A percentile compares a stretch with the other conserved stretches of the same genome.
Conservation (phyloP, 2,113 vertebrate genomes). For the Glaucidium brasilianum region DNA sequence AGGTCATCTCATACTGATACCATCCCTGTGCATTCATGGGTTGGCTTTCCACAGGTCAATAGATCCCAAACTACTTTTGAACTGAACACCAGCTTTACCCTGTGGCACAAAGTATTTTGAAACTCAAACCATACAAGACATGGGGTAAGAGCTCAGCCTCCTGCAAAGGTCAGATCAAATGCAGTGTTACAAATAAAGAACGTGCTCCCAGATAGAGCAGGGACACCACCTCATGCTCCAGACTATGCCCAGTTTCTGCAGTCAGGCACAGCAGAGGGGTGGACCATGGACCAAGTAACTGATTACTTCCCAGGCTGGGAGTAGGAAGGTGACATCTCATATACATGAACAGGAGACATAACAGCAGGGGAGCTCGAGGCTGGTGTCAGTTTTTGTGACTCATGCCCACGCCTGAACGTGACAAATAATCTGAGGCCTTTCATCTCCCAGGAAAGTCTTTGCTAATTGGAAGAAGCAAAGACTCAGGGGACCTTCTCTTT, state of each 20-base stretch:
- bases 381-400: background rate
- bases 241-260: background rate
- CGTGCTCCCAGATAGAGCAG: fast-evolving
- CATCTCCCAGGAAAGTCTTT: background rate
- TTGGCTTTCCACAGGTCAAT: background rate
- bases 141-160: background rate
- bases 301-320: background rate
- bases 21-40: background rate
- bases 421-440: background rate
- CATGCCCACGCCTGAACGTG: background rate
- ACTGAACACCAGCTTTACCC: background rate
- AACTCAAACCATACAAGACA: background rate
- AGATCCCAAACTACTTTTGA: background rate
- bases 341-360: fast-evolving
- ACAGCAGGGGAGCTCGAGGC: background rate
- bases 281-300: background rate
- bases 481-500: background rate
- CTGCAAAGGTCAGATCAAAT: background rate
- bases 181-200: background rate
- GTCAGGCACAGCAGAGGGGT: background rate
- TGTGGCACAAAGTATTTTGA: background rate
- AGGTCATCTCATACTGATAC: background rate
- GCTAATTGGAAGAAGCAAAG: background rate
- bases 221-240: background rate
- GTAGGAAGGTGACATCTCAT: background rate